phyloP scores from a whole-genome alignment of 2,888 invertebrate genomes.

The Drosophila neoperkinsi region DNA sequence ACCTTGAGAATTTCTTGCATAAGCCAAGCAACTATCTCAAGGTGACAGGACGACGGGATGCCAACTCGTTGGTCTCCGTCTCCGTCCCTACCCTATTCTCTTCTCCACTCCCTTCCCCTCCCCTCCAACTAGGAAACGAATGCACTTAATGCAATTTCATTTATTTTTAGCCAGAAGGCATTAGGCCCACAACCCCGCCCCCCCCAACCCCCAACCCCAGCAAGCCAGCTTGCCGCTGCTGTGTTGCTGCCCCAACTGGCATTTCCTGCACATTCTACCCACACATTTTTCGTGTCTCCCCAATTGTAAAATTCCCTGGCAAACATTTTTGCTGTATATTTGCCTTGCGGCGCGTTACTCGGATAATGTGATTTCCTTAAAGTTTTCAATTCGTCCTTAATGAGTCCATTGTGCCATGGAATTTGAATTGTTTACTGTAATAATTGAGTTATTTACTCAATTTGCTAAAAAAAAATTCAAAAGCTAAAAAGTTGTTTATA shows the following conservation, averaged over 20 bases:
- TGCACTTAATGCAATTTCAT: constrained; percentile 66
- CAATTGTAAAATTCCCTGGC: constrained; percentile 24
- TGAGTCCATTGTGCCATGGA: constrained; percentile 12
- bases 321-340: constrained; percentile 12
- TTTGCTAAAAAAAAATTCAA: background rate
- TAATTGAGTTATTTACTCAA: background rate
- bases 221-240: background rate
- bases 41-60: constrained; percentile 44
- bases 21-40: constrained; percentile 35
- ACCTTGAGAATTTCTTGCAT: constrained; percentile 47
- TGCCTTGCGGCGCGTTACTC: constrained; percentile 11
- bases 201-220: background rate
- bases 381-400: constrained; percentile 11
- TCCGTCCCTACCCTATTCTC: background rate
- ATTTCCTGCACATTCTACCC: constrained; percentile 22
- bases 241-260: background rate
- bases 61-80: constrained; percentile 7
- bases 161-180: constrained; percentile 39
- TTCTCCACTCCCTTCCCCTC: background rate
- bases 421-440: background rate
- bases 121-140: constrained; percentile 6
- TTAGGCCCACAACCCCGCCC: background rate
- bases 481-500: background rate
- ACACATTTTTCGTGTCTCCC: constrained; percentile 16
- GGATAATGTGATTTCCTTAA: constrained; percentile 22